Base-by-base conservation (phyloP, 2,888 invertebrate genomes). In the Congeria kusceri region DNA sequence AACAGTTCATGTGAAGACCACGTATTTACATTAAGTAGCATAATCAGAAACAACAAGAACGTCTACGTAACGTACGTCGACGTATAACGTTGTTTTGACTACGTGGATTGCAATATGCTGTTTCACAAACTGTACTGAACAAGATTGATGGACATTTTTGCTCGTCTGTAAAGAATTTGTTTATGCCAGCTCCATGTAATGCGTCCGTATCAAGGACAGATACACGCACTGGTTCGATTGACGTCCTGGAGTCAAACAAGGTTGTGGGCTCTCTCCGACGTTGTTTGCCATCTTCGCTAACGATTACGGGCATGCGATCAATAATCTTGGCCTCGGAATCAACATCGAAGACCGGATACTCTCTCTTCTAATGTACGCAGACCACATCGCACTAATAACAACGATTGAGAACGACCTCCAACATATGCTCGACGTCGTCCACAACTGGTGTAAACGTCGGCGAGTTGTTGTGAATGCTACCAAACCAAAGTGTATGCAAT, bases 381-480 rank as follows among this genome's bases (percentile, higher is more conserved):
- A 77, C 29, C 72, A 68, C 39, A 73, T 77, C 44, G 68, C 73
- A 15, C 23, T 72, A 1, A 39, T 72, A 5, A 39, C 68, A 11
- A 23, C 63, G 13, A 27, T 58, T 15, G 77, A 72, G 53, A n/a
- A 64, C 18, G 32, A 68, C 1, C 39, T 77, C n/a, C 77, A 77
- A 46, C 23, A n/a, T 18, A 73, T 73, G 69, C 56, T 77, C 1
- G 47, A 73, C 61, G 49, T 3, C 15, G 4, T 77, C 13, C 39
- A 68, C 39, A 49, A 73, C 3, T 77, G 77, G 73, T 73, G 72
- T 46, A 77, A 57, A 46, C 28, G 56, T 9, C 72, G 77, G 72
- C 20, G 72, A 20, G 63, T 77, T 2, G 15, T 72, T 18, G 61
- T 77, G 18, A 77, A 77, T 47, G 57, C 58, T 3, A 32, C 29